Conservation (phyloP, 2,113 vertebrate genomes). For the Canis aureus region DNA sequence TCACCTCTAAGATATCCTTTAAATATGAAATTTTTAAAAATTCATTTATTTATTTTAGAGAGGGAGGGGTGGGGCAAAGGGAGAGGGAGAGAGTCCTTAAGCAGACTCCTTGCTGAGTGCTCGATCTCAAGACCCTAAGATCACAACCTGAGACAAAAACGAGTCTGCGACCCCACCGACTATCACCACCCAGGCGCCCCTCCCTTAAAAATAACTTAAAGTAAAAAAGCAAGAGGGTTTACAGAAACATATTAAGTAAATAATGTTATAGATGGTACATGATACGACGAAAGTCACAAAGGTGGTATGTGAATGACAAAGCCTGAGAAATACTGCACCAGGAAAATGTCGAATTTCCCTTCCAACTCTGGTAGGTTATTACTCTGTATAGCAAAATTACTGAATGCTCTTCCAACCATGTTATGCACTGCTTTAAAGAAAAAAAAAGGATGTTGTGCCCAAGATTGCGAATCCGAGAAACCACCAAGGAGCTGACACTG, state of each 20-base stretch:
- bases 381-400: neutral
- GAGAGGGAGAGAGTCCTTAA: neutral
- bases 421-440: neutral
- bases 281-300: neutral
- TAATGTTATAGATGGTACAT: neutral
- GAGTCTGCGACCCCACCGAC: neutral
- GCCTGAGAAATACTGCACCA: neutral
- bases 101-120: neutral
- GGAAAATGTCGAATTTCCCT: neutral
- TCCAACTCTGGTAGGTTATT: neutral
- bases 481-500: no score
- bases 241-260: neutral
- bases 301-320: neutral
- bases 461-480: no score
- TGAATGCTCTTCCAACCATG: neutral
- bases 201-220: conserved; percentile 20
- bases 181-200: neutral
- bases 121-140: neutral
- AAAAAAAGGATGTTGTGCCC: neutral
- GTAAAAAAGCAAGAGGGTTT: neutral
- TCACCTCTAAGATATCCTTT: neutral
- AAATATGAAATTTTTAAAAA: neutral
- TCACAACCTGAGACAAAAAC: neutral
- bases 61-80: neutral
- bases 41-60: neutral